A percentile compares a stretch with the other conserved stretches of the same genome.
These are phyloP conservation scores for Chaenodraco wilsoni DNA, from an alignment of 2,797 vertebrate species.

Conservation along the genomic window DNA sequence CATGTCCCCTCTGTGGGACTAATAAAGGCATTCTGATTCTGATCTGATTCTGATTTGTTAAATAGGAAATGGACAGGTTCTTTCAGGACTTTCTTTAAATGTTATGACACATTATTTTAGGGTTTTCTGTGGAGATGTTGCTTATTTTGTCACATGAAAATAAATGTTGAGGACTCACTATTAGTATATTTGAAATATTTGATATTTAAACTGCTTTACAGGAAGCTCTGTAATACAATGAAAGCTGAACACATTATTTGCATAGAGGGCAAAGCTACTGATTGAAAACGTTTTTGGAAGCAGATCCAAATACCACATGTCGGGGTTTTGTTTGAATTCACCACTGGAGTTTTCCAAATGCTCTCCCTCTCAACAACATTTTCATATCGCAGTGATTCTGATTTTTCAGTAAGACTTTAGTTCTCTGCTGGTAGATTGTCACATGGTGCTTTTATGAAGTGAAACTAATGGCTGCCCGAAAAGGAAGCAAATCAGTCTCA, in stretches of 20 bases:
- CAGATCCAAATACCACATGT: neutral
- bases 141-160: neutral
- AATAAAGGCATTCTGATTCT: too few relatives aligned
- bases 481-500: neutral
- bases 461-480: neutral
- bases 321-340: conserved; percentile 1
- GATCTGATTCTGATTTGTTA: neutral
- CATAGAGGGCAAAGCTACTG: neutral
- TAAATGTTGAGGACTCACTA: neutral
- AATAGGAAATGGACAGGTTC: neutral
- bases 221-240: neutral
- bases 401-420: neutral
- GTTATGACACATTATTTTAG: neutral
- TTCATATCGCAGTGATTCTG: neutral
- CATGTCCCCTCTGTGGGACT: too few relatives aligned
- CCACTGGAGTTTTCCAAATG: neutral
- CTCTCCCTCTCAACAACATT: neutral
- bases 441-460: neutral
- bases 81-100: neutral
- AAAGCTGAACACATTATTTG: neutral
- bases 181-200: neutral
- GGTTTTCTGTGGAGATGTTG: neutral
- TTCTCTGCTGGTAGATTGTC: conserved; percentile 6
- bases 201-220: neutral
- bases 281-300: neutral